Conservation (phyloP, 2,113 vertebrate genomes). For the Felis chaus region DNA sequence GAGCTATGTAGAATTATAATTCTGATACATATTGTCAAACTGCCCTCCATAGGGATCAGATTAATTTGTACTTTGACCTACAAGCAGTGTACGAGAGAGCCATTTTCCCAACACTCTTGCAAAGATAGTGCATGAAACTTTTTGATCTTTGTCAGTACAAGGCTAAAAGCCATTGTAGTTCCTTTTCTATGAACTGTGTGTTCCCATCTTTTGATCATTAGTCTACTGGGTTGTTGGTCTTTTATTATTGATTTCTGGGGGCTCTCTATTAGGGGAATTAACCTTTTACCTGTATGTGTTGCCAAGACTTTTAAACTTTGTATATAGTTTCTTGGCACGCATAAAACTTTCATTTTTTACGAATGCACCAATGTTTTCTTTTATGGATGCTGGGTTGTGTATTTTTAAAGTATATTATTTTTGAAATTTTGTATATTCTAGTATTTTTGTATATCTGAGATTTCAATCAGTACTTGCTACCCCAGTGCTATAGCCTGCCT, state of each 20-base stretch:
- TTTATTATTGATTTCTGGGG: background rate
- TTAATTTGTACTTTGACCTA: constrained; percentile 1
- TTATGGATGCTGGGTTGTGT: background rate
- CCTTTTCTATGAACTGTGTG: background rate
- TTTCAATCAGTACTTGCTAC: background rate
- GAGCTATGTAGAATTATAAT: background rate
- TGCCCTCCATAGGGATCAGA: background rate
- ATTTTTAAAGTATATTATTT: background rate
- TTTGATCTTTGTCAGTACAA: background rate
- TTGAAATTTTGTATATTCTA: background rate
- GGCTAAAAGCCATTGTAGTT: background rate
- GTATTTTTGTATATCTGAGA: background rate
- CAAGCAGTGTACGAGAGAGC: background rate
- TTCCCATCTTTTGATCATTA: background rate
- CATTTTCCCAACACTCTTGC: background rate
- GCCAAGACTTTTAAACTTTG: background rate
- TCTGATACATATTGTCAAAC: background rate
- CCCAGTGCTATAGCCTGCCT: background rate
- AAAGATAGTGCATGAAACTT: background rate
- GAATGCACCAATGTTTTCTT: background rate
- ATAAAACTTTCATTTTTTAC: background rate
- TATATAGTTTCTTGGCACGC: background rate
- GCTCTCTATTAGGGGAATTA: background rate
- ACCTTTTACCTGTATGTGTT: background rate
- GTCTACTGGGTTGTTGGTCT: background rate